Evolutionary conservation across 2,888 invertebrate species (phyloP).

Genomic region (Drosophila histrio): DNA sequence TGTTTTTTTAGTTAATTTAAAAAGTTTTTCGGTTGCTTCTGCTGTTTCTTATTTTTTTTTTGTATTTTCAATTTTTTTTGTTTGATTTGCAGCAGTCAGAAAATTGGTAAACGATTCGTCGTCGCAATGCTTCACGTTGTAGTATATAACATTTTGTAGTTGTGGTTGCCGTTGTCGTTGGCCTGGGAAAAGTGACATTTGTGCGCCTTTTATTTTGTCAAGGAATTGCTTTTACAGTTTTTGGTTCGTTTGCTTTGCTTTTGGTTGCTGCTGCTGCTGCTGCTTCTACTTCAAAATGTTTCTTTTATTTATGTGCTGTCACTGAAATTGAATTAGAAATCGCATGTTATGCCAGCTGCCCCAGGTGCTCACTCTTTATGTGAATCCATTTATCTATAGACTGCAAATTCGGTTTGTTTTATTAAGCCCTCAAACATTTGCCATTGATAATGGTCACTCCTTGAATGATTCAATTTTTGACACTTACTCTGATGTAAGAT

Average conservation of each 20-base stretch:
- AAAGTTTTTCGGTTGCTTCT: slow-evolving; percentile 64
- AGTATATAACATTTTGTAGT: slow-evolving; percentile 41
- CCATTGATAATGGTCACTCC: slow-evolving; percentile 13
- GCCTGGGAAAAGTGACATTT: slow-evolving; percentile 77
- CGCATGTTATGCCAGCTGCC: slow-evolving; percentile 68
- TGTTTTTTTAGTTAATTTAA: slow-evolving; percentile 77
- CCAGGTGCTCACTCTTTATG: slow-evolving; percentile 21
- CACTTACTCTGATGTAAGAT: background rate
- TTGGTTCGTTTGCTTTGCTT: slow-evolving; percentile 66
- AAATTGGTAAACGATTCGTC: slow-evolving; percentile 78
- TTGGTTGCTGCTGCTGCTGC: slow-evolving; percentile 16
- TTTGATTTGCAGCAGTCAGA: slow-evolving; percentile 77
- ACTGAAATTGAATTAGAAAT: slow-evolving; percentile 76
- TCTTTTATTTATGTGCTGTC: slow-evolving; percentile 76
- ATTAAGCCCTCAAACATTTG: slow-evolving; percentile 30
- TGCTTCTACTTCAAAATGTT: slow-evolving; percentile 61
- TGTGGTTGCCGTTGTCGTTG: slow-evolving; percentile 48
- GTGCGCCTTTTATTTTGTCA: slow-evolving; percentile 71
- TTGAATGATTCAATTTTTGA: slow-evolving; percentile 4
- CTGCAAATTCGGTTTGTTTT: slow-evolving; percentile 31
- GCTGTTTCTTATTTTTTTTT: slow-evolving; percentile 49
- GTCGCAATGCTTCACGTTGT: slow-evolving; percentile 55
- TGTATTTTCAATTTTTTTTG: slow-evolving; percentile 44
- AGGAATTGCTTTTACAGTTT: slow-evolving; percentile 75
- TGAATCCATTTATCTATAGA: background rate